Evolutionary conservation across 2,797 vertebrate species (phyloP), one percentile per base, ranked within the genome.

Genomic region (Acrocephalus scirpaceus): DNA sequence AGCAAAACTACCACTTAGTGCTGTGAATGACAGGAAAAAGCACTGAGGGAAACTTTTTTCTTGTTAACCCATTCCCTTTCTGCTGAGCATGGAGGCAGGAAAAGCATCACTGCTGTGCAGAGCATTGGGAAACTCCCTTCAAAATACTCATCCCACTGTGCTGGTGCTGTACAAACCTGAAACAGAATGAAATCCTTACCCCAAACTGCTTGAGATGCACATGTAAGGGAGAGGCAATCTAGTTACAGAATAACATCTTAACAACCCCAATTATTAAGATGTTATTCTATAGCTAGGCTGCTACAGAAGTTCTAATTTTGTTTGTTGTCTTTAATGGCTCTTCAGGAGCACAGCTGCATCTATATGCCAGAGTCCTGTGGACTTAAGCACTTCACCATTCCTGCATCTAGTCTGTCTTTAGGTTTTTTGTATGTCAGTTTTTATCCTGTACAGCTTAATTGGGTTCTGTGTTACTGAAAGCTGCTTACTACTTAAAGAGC

Each of bases 381-480:
- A 66, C 6, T 88, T 27, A 48, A 62, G 40, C 62, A 72, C n/a
- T 36, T 66, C 44, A 16, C 40, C 66, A 1, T 53, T 66, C 23
- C 61, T 78, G 15, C 32, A 23, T 78, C 50, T 69, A 47, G 23
- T 40, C n/a, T 16, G 51, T 45, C 45, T 86, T 76, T 19, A 9
- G 10, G n/a, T 21, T 19, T 67, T 70, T 62, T 48, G 20, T 34
- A 20, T 78, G 65, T 22, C 6, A 22, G 82, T 82, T 86, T 96
- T 96, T 92, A 93, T 42, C 83, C 50, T 20, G 80, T 95, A 92
- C 82, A 85, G 73, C 77, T 92, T 96, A 94, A 97, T 96, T 97
- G 74, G 86, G 45, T 81, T 91, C 64, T 84, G 14, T 78, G 20
- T 64, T 86, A 76, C 70, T 75, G 73, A 92, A 94, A 86, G 60